These are phyloP conservation scores for Corvus moneduloides DNA, from an alignment of 2,113 vertebrate genomes.

Conservation along the genomic window DNA sequence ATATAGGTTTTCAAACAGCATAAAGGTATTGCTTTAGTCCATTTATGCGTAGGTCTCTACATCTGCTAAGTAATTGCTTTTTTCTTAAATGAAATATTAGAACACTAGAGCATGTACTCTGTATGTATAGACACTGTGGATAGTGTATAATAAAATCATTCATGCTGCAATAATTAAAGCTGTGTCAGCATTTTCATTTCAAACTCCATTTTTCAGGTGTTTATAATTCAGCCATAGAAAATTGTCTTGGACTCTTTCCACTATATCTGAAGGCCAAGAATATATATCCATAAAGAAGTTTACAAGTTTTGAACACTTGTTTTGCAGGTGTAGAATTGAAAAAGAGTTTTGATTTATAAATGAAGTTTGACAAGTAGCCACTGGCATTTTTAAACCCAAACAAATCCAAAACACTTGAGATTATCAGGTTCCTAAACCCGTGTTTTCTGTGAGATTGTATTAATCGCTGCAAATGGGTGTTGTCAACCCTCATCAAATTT, in stretches of 20 bases:
- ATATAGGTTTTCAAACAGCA: slow-evolving; percentile 47
- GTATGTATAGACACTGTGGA: slow-evolving; percentile 33
- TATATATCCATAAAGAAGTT: slow-evolving; percentile 30
- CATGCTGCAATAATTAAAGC: slow-evolving; percentile 62
- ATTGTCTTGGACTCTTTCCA: slow-evolving; percentile 44
- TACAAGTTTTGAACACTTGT: slow-evolving; percentile 58
- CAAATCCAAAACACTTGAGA: slow-evolving; percentile 17
- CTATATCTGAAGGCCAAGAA: slow-evolving; percentile 3
- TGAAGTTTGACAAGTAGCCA: slow-evolving; percentile 33
- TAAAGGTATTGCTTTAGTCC: slow-evolving; percentile 42
- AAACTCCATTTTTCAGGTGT: slow-evolving; percentile 50
- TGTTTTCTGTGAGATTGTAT: not conserved
- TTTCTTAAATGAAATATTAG: slow-evolving; percentile 60
- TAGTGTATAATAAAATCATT: slow-evolving; percentile 63
- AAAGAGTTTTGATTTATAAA: slow-evolving; percentile 39
- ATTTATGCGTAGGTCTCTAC: slow-evolving; percentile 47
- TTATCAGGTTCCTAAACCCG: not conserved
- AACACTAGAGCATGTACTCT: slow-evolving; percentile 22
- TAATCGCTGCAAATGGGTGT: slow-evolving; percentile 12
- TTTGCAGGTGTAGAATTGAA: slow-evolving; percentile 59
- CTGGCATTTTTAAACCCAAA: slow-evolving; percentile 15
- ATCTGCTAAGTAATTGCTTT: slow-evolving; percentile 65
- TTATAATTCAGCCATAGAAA: slow-evolving; percentile 59
- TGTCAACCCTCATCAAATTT: slow-evolving; percentile 15
- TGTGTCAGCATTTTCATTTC: slow-evolving; percentile 56